A percentile compares a stretch with the other conserved stretches of the same genome.
Evolutionary conservation across 2,797 vertebrate genomes (phyloP).

Genomic region (Darevskia mixta): DNA sequence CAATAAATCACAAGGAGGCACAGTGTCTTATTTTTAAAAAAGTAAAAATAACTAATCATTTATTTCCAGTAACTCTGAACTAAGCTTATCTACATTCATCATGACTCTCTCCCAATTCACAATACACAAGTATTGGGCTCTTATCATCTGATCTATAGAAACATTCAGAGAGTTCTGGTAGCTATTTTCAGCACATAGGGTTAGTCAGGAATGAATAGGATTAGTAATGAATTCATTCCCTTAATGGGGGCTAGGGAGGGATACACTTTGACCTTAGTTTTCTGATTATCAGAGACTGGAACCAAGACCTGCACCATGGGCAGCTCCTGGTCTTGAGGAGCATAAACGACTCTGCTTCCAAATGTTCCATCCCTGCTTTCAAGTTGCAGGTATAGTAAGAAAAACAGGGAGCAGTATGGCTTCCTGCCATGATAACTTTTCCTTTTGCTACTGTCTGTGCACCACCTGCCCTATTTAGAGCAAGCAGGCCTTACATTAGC

Average conservation of each 20-base stretch:
- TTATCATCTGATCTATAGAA: not conserved
- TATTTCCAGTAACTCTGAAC: slow-evolving; percentile 29
- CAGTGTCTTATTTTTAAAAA: slow-evolving; percentile 32
- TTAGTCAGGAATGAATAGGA: not conserved
- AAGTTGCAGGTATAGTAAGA: not conserved
- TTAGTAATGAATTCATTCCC: slow-evolving; percentile 12
- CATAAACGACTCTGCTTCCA: not conserved
- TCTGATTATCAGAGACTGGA: not conserved
- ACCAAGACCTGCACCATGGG: not conserved
- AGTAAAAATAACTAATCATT: slow-evolving; percentile 38
- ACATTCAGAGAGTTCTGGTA: not conserved
- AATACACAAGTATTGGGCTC: not conserved
- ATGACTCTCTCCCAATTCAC: slow-evolving; percentile 30
- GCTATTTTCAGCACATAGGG: not conserved
- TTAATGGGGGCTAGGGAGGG: not conserved
- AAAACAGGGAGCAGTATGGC: not conserved
- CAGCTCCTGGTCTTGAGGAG: not conserved
- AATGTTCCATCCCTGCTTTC: not conserved
- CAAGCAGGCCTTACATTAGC: too few species aligned
- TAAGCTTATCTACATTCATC: not conserved
- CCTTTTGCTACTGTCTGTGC: not conserved
- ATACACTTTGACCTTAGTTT: too few species aligned
- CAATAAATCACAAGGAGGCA: slow-evolving; percentile 69
- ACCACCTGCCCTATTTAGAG: not conserved
- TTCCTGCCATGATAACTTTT: not conserved